Percentiles rank a stretch among this genome's conserved stretches.
Conservation (phyloP, 2,797 vertebrate species). For the Microctenopoma steveboyesi region DNA sequence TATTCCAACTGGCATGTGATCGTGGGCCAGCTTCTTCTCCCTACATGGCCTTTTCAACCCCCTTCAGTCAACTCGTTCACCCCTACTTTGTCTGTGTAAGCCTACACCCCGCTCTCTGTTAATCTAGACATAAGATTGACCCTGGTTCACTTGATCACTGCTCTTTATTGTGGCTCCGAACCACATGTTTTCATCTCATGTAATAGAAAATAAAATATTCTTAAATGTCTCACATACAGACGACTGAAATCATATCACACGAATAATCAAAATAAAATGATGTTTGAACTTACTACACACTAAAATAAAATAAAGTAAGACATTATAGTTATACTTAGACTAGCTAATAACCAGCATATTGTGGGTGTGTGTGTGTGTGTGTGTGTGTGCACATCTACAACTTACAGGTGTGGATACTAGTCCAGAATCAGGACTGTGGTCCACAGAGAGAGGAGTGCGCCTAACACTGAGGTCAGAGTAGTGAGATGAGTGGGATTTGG, state of each 20-base stretch:
- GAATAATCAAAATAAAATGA: too few relatives aligned
- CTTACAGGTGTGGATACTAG: slow-evolving; percentile 87
- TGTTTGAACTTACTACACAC: too few relatives aligned
- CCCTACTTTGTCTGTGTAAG: slow-evolving; percentile 51
- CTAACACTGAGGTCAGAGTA: slow-evolving; percentile 77
- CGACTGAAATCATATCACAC: too few relatives aligned
- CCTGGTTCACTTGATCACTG: slow-evolving; percentile 32
- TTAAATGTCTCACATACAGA: too few relatives aligned
- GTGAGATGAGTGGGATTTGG: slow-evolving; percentile 79
- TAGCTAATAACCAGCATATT: too few relatives aligned
- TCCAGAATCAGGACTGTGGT: slow-evolving; percentile 83
- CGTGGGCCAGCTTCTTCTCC: slow-evolving; percentile 4
- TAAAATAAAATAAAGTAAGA: too few relatives aligned
- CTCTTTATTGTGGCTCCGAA: neutral
- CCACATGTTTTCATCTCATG: neutral
- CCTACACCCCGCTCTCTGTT: slow-evolving; percentile 43
- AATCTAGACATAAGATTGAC: slow-evolving; percentile 49
- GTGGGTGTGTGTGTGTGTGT: neutral
- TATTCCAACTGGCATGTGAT: neutral
- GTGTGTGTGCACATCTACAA: slow-evolving; percentile 28
- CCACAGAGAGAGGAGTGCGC: slow-evolving; percentile 63
- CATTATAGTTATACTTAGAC: too few relatives aligned
- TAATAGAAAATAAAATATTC: neutral
- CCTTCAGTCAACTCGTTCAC: slow-evolving; percentile 29
- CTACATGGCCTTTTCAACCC: slow-evolving; percentile 50